Evolutionary conservation across 2,888 invertebrate species (phyloP).

Genomic region (Artemia sinica): DNA sequence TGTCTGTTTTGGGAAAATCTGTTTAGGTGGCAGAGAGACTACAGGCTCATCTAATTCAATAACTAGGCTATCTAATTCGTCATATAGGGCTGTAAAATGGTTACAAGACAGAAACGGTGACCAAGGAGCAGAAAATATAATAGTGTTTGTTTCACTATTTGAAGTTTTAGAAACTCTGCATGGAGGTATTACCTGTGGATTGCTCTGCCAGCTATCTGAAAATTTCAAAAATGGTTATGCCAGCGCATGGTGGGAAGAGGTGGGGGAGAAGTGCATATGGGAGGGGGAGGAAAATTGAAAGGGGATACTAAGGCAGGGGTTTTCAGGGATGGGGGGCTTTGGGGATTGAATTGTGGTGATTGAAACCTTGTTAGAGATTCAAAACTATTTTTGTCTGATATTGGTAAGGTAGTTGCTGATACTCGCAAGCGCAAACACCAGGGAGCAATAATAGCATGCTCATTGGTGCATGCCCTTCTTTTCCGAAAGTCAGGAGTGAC

Average conservation of each 20-base stretch:
- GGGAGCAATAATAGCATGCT: neutral
- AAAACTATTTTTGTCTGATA: neutral
- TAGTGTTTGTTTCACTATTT: no score
- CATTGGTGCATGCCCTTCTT: neutral
- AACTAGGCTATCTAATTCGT: neutral
- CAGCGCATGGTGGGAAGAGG: no score
- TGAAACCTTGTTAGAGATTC: neutral
- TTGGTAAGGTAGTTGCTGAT: neutral
- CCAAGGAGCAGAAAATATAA: no score
- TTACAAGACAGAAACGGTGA: no score
- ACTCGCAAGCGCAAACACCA: neutral
- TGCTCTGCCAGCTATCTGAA: no score
- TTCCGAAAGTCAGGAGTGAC: neutral
- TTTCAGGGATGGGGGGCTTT: neutral
- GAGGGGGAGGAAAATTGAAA: no score
- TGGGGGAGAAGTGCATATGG: no score
- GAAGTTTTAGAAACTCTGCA: no score
- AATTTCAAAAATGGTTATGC: no score
- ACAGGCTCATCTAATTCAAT: slow-evolving; percentile 11
- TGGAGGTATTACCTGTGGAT: no score
- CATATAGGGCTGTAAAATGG: neutral
- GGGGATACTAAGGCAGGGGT: neutral
- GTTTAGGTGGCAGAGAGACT: neutral
- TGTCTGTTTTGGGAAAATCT: no score
- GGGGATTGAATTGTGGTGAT: slow-evolving; percentile 9